Evolutionary conservation across 2,888 invertebrate species (phyloP).

Genomic region (Dryobota labecula): DNA sequence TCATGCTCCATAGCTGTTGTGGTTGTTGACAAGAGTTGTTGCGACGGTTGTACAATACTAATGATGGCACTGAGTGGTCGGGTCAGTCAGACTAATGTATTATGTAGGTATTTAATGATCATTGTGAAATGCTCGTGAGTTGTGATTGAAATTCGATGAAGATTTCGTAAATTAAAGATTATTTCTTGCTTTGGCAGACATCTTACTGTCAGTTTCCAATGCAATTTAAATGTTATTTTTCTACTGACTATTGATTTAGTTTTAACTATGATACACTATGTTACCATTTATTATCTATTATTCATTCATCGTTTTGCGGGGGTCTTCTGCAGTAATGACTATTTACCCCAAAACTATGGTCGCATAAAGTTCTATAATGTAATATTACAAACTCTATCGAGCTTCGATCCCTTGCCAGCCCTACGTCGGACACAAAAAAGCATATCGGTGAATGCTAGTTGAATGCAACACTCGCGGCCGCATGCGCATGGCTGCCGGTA

Average conservation of each 20-base stretch:
- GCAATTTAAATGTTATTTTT: not conserved
- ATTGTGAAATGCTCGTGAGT: conserved; percentile 4
- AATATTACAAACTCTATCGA: not conserved
- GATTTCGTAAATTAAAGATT: conserved; percentile 4
- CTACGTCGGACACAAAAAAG: not conserved
- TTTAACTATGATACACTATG: not conserved
- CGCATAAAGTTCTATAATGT: not conserved
- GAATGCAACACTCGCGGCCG: not conserved
- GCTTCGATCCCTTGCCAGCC: not conserved
- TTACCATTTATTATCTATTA: not conserved
- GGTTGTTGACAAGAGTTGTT: not conserved
- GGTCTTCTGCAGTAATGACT: not conserved
- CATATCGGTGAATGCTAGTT: conserved; percentile 20
- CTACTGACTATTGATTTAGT: not conserved
- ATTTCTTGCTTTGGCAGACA: not conserved
- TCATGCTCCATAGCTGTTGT: no score
- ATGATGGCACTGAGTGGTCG: not conserved
- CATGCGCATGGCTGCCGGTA: not conserved
- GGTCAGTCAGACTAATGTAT: not conserved
- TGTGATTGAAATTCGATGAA: conserved; percentile 1
- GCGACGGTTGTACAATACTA: not conserved
- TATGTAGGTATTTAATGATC: not conserved
- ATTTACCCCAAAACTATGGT: not conserved
- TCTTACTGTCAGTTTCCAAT: not conserved
- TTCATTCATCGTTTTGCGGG: not conserved